These are phyloP conservation scores for Notechis scutatus DNA, from an alignment of 2,113 vertebrate genomes.

Conservation along the genomic window DNA sequence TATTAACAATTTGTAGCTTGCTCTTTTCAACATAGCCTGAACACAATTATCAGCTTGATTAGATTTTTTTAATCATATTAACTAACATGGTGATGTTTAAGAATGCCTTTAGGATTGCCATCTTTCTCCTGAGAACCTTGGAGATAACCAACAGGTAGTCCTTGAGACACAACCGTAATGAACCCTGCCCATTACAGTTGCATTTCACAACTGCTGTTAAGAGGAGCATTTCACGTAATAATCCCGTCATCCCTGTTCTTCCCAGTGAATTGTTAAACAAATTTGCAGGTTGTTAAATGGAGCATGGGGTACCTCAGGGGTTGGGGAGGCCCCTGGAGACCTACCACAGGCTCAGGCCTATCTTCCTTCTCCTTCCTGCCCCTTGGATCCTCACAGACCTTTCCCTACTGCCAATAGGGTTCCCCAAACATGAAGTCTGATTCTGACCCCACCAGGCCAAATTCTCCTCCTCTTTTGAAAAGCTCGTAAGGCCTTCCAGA, in stretches of 20 bases:
- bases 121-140: not conserved
- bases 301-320: not conserved
- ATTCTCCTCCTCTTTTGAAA: not conserved
- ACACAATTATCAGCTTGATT: not conserved
- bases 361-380: not conserved
- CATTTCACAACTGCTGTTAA: not conserved
- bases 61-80: not conserved
- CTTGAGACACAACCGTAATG: not conserved
- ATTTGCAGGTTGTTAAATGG: not conserved
- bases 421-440: not conserved
- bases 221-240: not conserved
- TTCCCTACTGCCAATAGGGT: not conserved
- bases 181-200: not conserved
- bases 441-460: not conserved
- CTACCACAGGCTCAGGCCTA: not conserved
- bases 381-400: not conserved
- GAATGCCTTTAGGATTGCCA: not conserved
- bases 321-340: not conserved
- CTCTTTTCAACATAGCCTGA: not conserved
- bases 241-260: not conserved
- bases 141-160: not conserved
- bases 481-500: not conserved
- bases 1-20: not conserved
- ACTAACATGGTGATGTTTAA: not conserved
- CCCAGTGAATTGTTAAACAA: not conserved